Evolutionary conservation across 2,113 vertebrate genomes (phyloP), one percentile per base, ranked within the genome.

Genomic region (Mandrillus leucophaeus): DNA sequence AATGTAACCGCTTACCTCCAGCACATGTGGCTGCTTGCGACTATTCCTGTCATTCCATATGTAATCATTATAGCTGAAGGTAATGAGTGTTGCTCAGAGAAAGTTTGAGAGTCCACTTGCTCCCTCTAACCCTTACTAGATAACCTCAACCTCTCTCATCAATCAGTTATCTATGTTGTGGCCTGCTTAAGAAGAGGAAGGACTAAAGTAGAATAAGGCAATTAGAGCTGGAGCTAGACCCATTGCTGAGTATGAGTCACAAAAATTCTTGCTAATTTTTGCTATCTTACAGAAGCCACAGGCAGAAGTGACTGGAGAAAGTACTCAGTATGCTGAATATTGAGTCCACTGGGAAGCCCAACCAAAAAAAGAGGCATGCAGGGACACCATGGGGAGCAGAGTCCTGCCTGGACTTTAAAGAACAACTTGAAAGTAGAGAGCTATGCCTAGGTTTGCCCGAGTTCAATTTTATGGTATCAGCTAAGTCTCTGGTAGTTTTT

Each of bases 1-100:
- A 16, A 9, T 0, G 1, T 0, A 8, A 30, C 9, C 12, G 6
- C 25, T 52, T 11, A 6, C 17, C 2, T 9, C 17, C 1, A 6
- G 6, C 27, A 43, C 14, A 4, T 4, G 22, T 45, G 11, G 70
- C 52, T 92, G 43, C 59, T 48, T 40, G 23, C 3, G 18, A 38
- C 4, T 38, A 1, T 40, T 45, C 23, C 0, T 35, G 8, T 6
- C 45, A 27, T 23, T 30, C 16, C 8, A 3, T 0, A 5, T 8
- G 2, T 22, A 45, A 5, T 13, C 35, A 16, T 40, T 43, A 25
- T 1, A 16, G 16, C 0, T 6, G 4, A 43, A 59, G 61, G 38
- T 40, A 73, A 59, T 76, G 22, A 64, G 57, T 22, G 48, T 10
- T 9, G 0, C 11, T 48, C 43, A 7, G 40, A 93, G 23, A 57